Evolutionary conservation across 2,797 vertebrate genomes (phyloP).

Genomic region (Cuniculus paca): DNA sequence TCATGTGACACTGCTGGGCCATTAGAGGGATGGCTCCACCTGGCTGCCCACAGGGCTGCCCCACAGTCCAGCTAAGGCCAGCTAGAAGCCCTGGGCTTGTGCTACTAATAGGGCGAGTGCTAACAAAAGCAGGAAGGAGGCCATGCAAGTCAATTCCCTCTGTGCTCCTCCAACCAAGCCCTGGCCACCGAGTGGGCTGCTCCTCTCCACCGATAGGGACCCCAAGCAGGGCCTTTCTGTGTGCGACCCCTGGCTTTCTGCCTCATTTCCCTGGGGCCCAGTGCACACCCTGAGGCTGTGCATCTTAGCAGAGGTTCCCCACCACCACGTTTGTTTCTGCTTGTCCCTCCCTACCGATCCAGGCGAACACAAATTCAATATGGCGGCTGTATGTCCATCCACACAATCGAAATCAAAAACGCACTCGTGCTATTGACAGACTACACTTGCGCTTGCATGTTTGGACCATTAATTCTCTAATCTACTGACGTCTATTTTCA

Average conservation of each 20-base stretch:
- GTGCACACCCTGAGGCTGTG: too few relatives aligned
- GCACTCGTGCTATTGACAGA: neutral
- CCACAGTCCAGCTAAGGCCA: neutral
- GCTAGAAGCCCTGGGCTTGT: neutral
- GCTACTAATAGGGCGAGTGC: fast-evolving
- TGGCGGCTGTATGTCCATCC: neutral
- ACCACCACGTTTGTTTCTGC: too few relatives aligned
- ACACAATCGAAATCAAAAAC: neutral
- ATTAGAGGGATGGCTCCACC: too few relatives aligned
- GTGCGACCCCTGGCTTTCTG: fast-evolving
- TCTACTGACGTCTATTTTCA: neutral
- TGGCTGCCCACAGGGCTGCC: neutral
- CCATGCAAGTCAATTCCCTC: fast-evolving
- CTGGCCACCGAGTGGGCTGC: neutral
- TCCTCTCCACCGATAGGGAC: neutral
- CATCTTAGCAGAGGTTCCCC: fast-evolving
- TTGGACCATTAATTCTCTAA: neutral
- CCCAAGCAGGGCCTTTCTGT: too few relatives aligned
- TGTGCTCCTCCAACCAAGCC: neutral
- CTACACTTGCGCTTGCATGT: neutral
- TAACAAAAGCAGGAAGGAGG: neutral
- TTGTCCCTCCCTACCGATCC: too few relatives aligned
- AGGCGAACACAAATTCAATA: neutral
- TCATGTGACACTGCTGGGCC: neutral
- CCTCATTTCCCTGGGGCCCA: neutral